Evolutionary conservation across 2,797 vertebrate genomes (phyloP), one percentile per base, ranked within the genome.

Genomic region (Loris lydekkerianus): DNA sequence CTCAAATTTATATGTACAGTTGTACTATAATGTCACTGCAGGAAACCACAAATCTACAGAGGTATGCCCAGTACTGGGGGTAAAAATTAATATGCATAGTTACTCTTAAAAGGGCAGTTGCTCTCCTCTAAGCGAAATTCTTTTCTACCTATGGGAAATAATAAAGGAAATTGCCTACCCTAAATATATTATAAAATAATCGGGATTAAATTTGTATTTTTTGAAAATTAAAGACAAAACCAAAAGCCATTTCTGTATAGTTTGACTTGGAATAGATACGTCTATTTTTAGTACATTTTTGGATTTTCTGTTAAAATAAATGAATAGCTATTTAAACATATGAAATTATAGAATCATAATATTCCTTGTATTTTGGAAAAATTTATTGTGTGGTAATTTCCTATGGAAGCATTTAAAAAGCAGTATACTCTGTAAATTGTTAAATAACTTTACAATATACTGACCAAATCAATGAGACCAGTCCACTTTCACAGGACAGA

Each of bases 1-100:
- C 25, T 29, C 1, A 5, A 27, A 84, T 65, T 89, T 63, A 78
- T 40, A 60, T 49, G 65, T 67, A 21, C 49, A 72, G 56, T 21
- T 95, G 25, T 65, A 58, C n/a, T 95, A 18, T 65, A 58, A 78
- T 85, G 85, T 89, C 25, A 84, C 18, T 85, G 18, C 34, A 37
- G 18, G 78, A 73, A 80, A 85, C 18, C 11, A 80, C 17, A 75
- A 21, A 23, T 40, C 21, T 58, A 53, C 4, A 49, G 46, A 86
- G 29, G 3, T 60, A 40, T 21, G 40, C 15, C 20, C 58, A 67
- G 31, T 49, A 65, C 10, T 86, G 31, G 3, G 14, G 27, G 31
- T 63, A 70, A 17, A 63, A 77, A 88, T 34, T 67, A 67, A 20
- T 67, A 67, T 17, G 17, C 31, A n/a, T 67, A 18, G 65, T 67